A percentile compares a stretch with the other conserved stretches of the same genome.
These are phyloP conservation scores for Uropsilus gracilis DNA, from an alignment of 2,113 vertebrate genomes.

Conservation along the genomic window DNA sequence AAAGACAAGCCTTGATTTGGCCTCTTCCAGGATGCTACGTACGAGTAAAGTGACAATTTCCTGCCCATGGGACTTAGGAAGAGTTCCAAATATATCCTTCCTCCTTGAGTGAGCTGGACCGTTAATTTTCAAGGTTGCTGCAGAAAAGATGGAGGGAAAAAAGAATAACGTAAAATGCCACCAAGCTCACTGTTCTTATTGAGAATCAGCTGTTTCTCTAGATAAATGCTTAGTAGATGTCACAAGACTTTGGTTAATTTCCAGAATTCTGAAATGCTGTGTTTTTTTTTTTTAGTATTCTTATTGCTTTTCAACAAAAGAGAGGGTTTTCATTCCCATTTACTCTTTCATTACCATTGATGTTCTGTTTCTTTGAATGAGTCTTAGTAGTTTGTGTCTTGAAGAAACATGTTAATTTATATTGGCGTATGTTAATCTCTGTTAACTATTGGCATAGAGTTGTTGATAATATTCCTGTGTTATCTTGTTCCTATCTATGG, in stretches of 20 bases:
- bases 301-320: not conserved
- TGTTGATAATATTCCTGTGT: not conserved
- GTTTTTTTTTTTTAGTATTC: not conserved
- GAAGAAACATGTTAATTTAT: not conserved
- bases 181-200: not conserved
- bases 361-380: not conserved
- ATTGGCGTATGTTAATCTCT: not conserved
- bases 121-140: not conserved
- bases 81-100: not conserved
- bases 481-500: not conserved
- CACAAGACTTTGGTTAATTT: not conserved
- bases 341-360: not conserved
- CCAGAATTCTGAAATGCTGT: not conserved
- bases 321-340: not conserved
- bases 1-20: not conserved
- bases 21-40: not conserved
- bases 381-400: not conserved
- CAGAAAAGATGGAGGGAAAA: not conserved
- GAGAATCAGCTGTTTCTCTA: not conserved
- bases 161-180: slow-evolving; percentile 29
- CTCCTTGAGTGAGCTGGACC: not conserved
- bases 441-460: not conserved
- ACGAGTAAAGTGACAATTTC: not conserved
- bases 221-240: not conserved
- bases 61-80: not conserved